phyloP scores from a whole-genome alignment of 2,113 vertebrate genomes.

The Corythornis madagascariensis region DNA sequence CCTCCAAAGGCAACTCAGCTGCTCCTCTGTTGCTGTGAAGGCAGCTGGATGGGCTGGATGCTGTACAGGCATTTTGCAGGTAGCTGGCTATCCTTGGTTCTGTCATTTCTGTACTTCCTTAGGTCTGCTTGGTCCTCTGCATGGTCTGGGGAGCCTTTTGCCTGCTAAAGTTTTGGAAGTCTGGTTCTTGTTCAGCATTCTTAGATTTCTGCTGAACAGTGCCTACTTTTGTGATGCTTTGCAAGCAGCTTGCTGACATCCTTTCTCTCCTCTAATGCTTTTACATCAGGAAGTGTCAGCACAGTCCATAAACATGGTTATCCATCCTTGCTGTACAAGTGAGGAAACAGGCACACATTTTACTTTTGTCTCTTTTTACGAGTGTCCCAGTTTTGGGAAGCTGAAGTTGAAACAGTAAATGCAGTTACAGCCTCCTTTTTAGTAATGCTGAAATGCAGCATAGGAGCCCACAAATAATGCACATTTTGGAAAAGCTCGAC shows the following conservation, averaged over 20 bases:
- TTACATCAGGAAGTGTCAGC: neutral
- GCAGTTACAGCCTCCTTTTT: slow-evolving; percentile 4
- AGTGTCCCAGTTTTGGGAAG: neutral
- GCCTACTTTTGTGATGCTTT: neutral
- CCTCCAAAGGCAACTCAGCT: neutral
- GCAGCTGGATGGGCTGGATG: neutral
- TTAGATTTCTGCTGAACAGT: neutral
- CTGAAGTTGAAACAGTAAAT: slow-evolving; percentile 7
- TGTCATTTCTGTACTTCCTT: neutral
- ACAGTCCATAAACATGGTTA: neutral
- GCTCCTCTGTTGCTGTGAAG: neutral
- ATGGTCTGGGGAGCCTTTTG: neutral
- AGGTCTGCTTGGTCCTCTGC: neutral
- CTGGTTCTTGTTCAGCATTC: neutral
- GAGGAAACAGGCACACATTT: slow-evolving; percentile 7
- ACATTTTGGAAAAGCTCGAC: slow-evolving; percentile 21
- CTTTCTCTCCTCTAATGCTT: neutral
- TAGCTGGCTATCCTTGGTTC: neutral
- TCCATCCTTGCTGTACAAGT: neutral
- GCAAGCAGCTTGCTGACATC: neutral
- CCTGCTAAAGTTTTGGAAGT: neutral
- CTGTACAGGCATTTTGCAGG: neutral
- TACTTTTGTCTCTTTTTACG: neutral
- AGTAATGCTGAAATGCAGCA: neutral
- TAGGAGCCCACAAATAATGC: neutral